Conservation (phyloP, 2,888 invertebrate species). For the Adelognathus sp. region DNA sequence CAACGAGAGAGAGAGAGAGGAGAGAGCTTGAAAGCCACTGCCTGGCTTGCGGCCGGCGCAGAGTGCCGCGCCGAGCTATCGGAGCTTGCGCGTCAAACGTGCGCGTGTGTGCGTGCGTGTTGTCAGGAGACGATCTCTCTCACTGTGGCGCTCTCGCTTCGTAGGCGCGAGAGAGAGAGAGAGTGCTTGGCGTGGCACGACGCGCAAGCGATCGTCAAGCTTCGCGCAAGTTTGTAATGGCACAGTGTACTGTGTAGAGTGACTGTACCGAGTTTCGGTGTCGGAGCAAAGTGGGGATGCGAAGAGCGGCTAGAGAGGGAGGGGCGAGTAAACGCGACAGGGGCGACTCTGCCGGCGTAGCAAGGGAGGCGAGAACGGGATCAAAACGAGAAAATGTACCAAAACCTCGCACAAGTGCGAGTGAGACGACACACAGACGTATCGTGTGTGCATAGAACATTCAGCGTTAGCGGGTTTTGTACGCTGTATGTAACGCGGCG, state of each 20-base stretch:
- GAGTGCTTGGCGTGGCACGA: slow-evolving; percentile 32
- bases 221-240: slow-evolving; percentile 28
- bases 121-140: neutral
- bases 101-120: neutral
- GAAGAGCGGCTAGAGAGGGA: slow-evolving; percentile 33
- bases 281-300: too few relatives aligned
- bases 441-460: slow-evolving; percentile 31
- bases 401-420: slow-evolving; percentile 44
- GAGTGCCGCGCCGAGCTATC: slow-evolving; percentile 18
- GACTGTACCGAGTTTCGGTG: too few relatives aligned
- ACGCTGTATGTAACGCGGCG: too few relatives aligned
- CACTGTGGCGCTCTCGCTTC: neutral
- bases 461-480: slow-evolving; percentile 37
- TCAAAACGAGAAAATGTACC: slow-evolving; percentile 32
- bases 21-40: slow-evolving; percentile 29
- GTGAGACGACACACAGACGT: slow-evolving; percentile 2
- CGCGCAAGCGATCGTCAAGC: slow-evolving; percentile 34
- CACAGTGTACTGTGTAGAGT: too few relatives aligned
- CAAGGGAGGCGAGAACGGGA: slow-evolving; percentile 36
- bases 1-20: too few relatives aligned
- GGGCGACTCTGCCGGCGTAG: slow-evolving; percentile 43
- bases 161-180: slow-evolving; percentile 58
- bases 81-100: slow-evolving; percentile 1
- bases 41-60: slow-evolving; percentile 6
- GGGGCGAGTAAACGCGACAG: slow-evolving; percentile 9